These are phyloP conservation scores for Masnerella sp. DNA, from an alignment of 2,888 invertebrate species.

Conservation along the genomic window DNA sequence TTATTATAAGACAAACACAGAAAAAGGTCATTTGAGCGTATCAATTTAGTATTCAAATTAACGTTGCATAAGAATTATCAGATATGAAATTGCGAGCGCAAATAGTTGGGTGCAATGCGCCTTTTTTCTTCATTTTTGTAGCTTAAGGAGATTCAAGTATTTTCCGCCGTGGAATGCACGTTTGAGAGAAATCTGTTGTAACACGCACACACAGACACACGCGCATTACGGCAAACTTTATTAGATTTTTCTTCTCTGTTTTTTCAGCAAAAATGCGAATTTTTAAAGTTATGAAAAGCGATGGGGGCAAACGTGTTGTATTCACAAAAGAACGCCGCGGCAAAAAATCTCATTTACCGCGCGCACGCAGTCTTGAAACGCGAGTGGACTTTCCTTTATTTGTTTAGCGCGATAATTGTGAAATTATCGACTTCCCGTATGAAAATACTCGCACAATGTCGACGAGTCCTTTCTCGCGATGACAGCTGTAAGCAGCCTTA, in stretches of 20 bases:
- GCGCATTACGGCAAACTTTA: conserved; percentile 33
- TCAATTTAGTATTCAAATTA: conserved; percentile 25
- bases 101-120: conserved; percentile 26
- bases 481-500: conserved; percentile 8
- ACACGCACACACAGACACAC: conserved; percentile 4
- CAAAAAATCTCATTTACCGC: neutral
- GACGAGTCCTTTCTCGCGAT: neutral
- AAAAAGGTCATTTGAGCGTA: conserved; percentile 5
- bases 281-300: conserved; percentile 31
- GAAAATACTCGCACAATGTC: too few species aligned
- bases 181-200: conserved; percentile 45
- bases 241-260: conserved; percentile 32
- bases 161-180: conserved; percentile 39
- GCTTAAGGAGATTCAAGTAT: conserved; percentile 40
- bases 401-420: neutral
- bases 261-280: conserved; percentile 10
- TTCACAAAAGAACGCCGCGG: neutral
- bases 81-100: conserved; percentile 22
- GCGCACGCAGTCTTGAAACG: neutral
- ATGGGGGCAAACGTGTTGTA: conserved; percentile 2
- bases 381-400: neutral
- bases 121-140: conserved; percentile 33
- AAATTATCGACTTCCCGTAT: conserved; percentile 8
- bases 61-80: conserved; percentile 30
- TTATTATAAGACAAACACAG: neutral